Percentiles rank a stretch among this genome's conserved stretches.
These are phyloP conservation scores for Andrena haemorrhoa DNA, from an alignment of 2,888 invertebrate genomes.

Conservation along the genomic window DNA sequence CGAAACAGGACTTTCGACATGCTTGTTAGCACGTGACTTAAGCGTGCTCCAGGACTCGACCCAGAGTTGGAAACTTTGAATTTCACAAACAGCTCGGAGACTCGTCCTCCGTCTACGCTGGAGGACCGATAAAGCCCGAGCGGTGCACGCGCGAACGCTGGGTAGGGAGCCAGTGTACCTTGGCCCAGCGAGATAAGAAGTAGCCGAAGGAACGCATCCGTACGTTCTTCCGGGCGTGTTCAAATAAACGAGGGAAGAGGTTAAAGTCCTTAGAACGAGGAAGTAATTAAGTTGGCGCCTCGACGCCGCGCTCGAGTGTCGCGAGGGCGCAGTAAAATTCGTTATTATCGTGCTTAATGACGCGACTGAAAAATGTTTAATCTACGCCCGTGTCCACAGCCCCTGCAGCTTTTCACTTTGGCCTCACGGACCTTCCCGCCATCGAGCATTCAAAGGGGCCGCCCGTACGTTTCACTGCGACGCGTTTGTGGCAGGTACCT, in stretches of 20 bases:
- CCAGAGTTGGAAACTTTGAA: constrained; percentile 47
- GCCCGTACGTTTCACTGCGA: constrained; percentile 12
- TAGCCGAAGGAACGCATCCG: constrained; percentile 43
- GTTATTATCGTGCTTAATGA: constrained; percentile 72
- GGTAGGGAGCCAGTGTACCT: constrained; percentile 29
- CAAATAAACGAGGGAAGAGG: constrained; percentile 68
- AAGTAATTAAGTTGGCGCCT: constrained; percentile 73
- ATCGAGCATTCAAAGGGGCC: constrained; percentile 29
- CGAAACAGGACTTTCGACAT: constrained; percentile 35
- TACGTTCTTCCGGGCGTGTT: constrained; percentile 57
- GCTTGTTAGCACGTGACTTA: constrained; percentile 56
- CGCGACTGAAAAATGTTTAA: constrained; percentile 73
- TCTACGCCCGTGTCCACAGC: constrained; percentile 57
- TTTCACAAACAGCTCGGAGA: constrained; percentile 59
- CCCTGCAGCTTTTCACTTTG: constrained; percentile 46
- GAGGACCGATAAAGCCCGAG: constrained; percentile 75
- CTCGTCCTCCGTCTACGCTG: constrained; percentile 34
- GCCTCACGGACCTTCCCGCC: constrained; percentile 10
- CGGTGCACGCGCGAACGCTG: constrained; percentile 38
- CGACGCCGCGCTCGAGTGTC: constrained; percentile 8
- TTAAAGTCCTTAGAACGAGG: constrained; percentile 68
- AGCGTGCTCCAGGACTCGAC: constrained; percentile 40
- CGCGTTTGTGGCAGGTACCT: constrained; percentile 1
- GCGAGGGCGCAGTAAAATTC: constrained; percentile 67
- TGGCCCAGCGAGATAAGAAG: constrained; percentile 48